Conservation (phyloP, 2,797 vertebrate species). For the Crenichthys baileyi region DNA sequence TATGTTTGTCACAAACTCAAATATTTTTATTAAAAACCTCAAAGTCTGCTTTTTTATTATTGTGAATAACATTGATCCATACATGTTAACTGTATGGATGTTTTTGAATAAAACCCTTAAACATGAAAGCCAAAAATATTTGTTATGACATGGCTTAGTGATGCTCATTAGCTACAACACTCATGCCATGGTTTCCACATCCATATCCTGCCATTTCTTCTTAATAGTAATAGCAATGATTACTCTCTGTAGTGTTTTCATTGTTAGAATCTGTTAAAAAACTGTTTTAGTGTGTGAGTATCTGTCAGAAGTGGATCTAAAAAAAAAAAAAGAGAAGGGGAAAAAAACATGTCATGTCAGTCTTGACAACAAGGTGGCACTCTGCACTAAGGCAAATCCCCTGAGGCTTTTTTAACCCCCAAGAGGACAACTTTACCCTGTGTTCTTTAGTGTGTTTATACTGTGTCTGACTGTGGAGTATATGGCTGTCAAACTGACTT, state of each 20-base stretch:
- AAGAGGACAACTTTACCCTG: constrained; percentile 70
- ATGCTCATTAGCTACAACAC: constrained; percentile 27
- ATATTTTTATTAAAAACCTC: not conserved
- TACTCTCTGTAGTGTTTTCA: not conserved
- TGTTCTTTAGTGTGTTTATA: constrained; percentile 32
- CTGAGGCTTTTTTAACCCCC: constrained; percentile 67
- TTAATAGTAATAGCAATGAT: constrained; percentile 21
- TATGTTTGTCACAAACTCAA: not conserved
- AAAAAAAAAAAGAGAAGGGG: constrained; percentile 12
- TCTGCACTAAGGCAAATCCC: constrained; percentile 86
- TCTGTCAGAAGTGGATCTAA: constrained; percentile 68
- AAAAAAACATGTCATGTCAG: constrained; percentile 81
- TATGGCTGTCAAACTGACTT: constrained; percentile 30
- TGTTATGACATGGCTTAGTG: constrained; percentile 17
- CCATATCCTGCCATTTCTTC: constrained; percentile 41
- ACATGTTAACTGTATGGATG: not conserved
- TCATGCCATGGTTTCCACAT: constrained; percentile 34
- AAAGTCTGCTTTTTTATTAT: not conserved
- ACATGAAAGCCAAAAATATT: not conserved
- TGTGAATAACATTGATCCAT: not conserved
- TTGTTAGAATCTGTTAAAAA: constrained; percentile 52
- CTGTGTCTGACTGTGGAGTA: constrained; percentile 43
- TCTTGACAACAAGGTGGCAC: constrained; percentile 87
- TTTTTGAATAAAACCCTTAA: no score
- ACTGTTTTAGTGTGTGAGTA: constrained; percentile 51